Evolutionary conservation across 2,797 vertebrate species (phyloP), one percentile per base, ranked within the genome.

Genomic region (Cossypha caffra): DNA sequence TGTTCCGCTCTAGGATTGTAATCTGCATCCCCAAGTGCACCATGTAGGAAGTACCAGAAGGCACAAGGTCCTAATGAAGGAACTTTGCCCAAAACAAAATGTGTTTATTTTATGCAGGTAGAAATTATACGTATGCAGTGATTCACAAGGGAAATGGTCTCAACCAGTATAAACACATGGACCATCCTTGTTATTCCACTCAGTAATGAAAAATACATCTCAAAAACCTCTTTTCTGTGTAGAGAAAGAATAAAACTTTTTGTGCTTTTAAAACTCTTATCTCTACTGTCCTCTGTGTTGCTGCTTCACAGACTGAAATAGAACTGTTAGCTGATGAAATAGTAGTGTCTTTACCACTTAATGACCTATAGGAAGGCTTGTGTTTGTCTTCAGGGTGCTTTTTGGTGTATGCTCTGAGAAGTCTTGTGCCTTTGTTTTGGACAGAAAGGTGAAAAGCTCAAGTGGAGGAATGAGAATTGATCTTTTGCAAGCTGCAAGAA

Each of bases 21-120:
- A 80, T 67, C 82, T 69, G 64, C 82, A 80, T 82, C 75, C 64
- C 63, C 52, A 43, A 51, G 40, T 43, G 67, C 55, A 37, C 21
- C 15, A 5, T 5, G 31, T 38, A 38, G 66, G 66, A 84, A 64
- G 62, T 29, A 74, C 58, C 50, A 78, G 76, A 62, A 93, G 37
- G 37, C 47, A 42, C 19, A 10, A 75, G 54, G 58, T 35, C 58
- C 42, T 68, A 31, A 45, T 17, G 21, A 48, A 81, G 83, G 57
- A 94, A 80, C 57, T 74, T 63, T 24, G 61, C 78, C 58, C 78
- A 72, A 81, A 92, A 64, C 33, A 50, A 29, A 52, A 1, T 42
- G 29, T 72, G 29, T 85, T 94, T 80, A 37, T 90, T 88, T 88
- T 77, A 88, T 86, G 50, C 54, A 72, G 88, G 66, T 78, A 78